Evolutionary conservation across 2,888 invertebrate species (phyloP), one percentile per base, ranked within the genome.

Genomic region (Noctua pronuba): DNA sequence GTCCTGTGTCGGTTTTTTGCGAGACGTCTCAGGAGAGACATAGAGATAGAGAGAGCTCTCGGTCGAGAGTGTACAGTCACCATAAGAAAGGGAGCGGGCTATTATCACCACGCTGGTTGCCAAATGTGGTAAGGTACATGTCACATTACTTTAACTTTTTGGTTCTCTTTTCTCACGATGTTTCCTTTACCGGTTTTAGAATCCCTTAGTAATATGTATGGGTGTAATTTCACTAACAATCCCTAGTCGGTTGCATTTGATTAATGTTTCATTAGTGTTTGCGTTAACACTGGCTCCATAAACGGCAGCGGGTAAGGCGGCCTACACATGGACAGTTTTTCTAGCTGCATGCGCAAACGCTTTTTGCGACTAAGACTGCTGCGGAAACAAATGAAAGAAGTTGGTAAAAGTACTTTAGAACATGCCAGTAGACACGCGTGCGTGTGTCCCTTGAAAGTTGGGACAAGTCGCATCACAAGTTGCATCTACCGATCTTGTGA

Each of bases 181-280:
- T n/a, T n/a, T 55, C 11, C 55, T n/a, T 55, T n/a, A 11, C 13
- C 55, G 13, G 11, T 31, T 21, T 60, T 2, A 31, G 18, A 60
- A 18, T 60, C 18, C 8, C 3, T 18, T 18, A 31, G 89, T 93
- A 92, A 92, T 92, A 94, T 93, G 89, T 91, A 93, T 90, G 91
- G 89, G 87, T 82, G 87, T 92, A 92, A 92, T 93, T 92, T 92
- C 92, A 92, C 92, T 91, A 89, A 90, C 88, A 88, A 88, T 88
- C 88, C 89, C 69, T 38, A 77, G 66, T 77, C 73, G 84, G 82
- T 82, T 91, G 90, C 92, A 92, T 90, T 91, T 92, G 91, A 94
- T 93, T 91, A 92, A 94, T 92, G 90, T 91, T 92, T 91, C 89
- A 92, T 93, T 92, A 92, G 87, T 88, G 86, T 89, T 88, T 80